Evolutionary conservation across 1,140 invertebrate species (phyloP), one percentile per base, ranked within the genome.

Genomic region (Catajapyx aquilonaris): DNA sequence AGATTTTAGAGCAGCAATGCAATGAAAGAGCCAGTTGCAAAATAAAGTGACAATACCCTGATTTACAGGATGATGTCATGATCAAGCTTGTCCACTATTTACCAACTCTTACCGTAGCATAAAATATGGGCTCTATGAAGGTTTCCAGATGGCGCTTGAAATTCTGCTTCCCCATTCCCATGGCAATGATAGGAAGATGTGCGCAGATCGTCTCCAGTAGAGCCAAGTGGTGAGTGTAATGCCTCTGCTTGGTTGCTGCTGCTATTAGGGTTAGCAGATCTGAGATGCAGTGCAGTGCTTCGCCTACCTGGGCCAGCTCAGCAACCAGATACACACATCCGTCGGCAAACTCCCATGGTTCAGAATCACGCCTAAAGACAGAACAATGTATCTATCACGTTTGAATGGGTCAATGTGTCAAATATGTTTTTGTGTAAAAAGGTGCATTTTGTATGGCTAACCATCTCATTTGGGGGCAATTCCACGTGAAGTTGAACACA

Each of bases 301-400:
- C 41, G 28, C 50, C 46, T 20, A 62, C 47, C 32, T 48, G 51
- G n/a, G 60, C 50, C 22, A 69, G 39, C 43, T 66, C 64, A 19
- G 55, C 53, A 38, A 65, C 37, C 20, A 68, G 44, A 41, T 60
- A 52, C 4, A 67, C 47, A 52, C 57, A 66, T 5, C 66, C 67
- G 53, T 69, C 67, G 35, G 62, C 62, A 16, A 60, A 41, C 48
- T 69, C 66, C 67, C 67, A 69, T 4, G 65, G 64, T 44, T 69
- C 63, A 28, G 64, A 48, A 3, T 59, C 55, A 39, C 62, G 61
- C 17, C 55, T 47, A 43, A 66, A 66, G n/a, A n/a, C n/a, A n/a
- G n/a, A n/a, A n/a, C n/a, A n/a, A n/a, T n/a, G n/a, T n/a, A n/a
- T n/a, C n/a, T n/a, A n/a, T n/a, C n/a, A n/a, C n/a, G n/a, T n/a